Evolutionary conservation across 1,140 invertebrate genomes (phyloP), one percentile per base, ranked within the genome.

Genomic region (Drosophila repletoides): DNA sequence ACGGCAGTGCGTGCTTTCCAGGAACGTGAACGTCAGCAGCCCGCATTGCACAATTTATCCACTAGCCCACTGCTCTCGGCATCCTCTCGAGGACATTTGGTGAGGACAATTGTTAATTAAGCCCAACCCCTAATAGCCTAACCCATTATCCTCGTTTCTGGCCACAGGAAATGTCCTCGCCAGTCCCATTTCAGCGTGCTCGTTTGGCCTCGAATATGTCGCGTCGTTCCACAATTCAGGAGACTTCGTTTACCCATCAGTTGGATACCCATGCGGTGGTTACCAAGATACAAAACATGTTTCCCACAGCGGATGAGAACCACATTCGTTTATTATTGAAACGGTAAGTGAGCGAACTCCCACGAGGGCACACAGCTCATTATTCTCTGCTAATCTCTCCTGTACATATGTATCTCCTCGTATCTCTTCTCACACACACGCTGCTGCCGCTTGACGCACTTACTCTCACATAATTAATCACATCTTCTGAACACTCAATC

Each of bases 241-340:
- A 95, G 67, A 94, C 94, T 5, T 92, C 93, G 40, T 92, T 93
- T 33, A 92, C 91, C 3, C 92, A 93, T 28, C 91, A 92, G 41
- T 91, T 92, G 3, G 94, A 95, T 52, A 92, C 92, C 2, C 95
- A 95, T 73, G 92, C 93, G 2, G 92, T 95, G 55, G 94, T 97
- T 10, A 92, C 93, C 22, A 97, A 96, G 91, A 96, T 97, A 68
- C 94, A 95, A 89, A 93, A 95, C n/a, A 95, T 97, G 93, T 98
- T 98, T 90, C 96, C 96, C 7, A 97, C 96, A 5, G 96, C 97
- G 28, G 94, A 95, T 41, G 96, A 98, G 86, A 95, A 94, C 19
- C 96, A 97, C 80, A 97, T 98, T 76, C 94, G 95, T 76, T 92
- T 96, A 55, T 92, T 97, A 60, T 90, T 97, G 17, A 96, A 96